Evolutionary conservation across 2,797 vertebrate species (phyloP).

Genomic region (Sebastes wilsoni): DNA sequence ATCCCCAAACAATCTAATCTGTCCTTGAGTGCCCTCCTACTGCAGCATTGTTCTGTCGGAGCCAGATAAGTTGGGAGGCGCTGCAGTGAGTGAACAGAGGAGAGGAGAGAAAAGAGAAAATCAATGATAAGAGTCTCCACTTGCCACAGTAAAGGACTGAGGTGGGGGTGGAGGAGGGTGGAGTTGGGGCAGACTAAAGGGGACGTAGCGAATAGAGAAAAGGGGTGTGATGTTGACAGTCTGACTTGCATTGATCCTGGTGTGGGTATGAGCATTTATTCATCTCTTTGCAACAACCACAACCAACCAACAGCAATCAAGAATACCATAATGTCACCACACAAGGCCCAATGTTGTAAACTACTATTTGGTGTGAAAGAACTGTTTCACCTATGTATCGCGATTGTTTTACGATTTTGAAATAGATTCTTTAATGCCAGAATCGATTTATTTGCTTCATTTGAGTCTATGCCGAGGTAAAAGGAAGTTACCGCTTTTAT

Average conservation of each 20-base stretch:
- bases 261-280: neutral
- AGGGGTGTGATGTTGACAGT: neutral
- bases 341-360: neutral
- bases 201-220: neutral
- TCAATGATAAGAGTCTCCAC: conserved; percentile 77
- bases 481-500: too few relatives aligned
- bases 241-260: conserved; percentile 1
- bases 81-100: conserved; percentile 66
- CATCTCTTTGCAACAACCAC: neutral
- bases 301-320: neutral
- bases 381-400: too few relatives aligned
- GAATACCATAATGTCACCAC: neutral
- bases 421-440: too few relatives aligned
- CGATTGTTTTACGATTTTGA: too few relatives aligned
- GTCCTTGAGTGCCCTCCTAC: conserved; percentile 77
- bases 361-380: too few relatives aligned
- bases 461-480: too few relatives aligned
- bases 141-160: conserved; percentile 65
- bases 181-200: neutral
- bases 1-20: conserved; percentile 77
- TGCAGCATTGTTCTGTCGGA: conserved; percentile 75
- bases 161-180: neutral
- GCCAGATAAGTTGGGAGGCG: conserved; percentile 73
- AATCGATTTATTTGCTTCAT: too few relatives aligned
- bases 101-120: conserved; percentile 58